Base-by-base conservation (phyloP, 2,888 invertebrate genomes). In the Sarcophaga variegata region DNA sequence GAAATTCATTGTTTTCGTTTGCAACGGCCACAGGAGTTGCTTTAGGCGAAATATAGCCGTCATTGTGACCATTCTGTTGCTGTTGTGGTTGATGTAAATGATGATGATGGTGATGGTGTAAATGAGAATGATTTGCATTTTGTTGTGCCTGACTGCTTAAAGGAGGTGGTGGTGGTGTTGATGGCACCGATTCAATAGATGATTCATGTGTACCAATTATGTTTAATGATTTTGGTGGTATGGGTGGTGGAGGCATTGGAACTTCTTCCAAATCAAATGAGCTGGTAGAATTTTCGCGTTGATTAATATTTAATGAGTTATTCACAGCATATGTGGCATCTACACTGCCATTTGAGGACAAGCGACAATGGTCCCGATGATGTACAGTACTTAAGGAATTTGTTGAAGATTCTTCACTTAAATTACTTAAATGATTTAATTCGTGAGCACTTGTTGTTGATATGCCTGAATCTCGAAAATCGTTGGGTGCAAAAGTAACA, bases 401-500 rank as follows among this genome's bases (percentile, higher is more conserved):
- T 8, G 90, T 89, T 0, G 91, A 90, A 0, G 91, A 91, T 62
- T 92, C 92, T 62, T 92, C 92, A 85, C 91, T 91, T 17, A 93
- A 89, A 89, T 93, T 92, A 86, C 93, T 93, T 71, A 93, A 87
- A 72, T 91, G 90, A 85, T 92, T 92, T 3, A 93, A 89, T 83
- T 94, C 93, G 4, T 92, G 89, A 2, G 93, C 93, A 84, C 93
- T 93, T 3, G 93, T 92, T 0, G 93, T 93, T n/a, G 93, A 93
- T 49, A 93, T 93, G 59, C 94, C 94, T 8, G 94, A 94, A 84
- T 94, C 94, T 6, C 93, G 91, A 79, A 92, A 93, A 76, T 93
- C 93, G 81, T 92, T 92, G 54, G 92, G 92, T 0, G 92, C 91
- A 83, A 90, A 92, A 69, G 91, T 90, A 10, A 92, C 90, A 74